Conservation (phyloP, 2,113 vertebrate genomes). For the Cisticola juncidis region DNA sequence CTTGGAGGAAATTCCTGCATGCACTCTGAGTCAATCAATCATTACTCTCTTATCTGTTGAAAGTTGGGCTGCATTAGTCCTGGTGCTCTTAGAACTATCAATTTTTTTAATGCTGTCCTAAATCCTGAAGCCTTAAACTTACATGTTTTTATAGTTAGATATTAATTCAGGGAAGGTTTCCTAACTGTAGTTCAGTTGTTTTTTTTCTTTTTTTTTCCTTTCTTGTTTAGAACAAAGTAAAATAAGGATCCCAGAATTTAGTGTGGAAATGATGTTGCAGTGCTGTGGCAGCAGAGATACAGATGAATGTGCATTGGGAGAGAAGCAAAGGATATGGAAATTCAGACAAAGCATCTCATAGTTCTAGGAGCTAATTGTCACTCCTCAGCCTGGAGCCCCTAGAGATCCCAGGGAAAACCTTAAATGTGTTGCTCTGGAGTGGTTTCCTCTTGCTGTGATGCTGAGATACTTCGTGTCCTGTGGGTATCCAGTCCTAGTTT, state of each 20-base stretch:
- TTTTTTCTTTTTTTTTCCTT: fast-evolving
- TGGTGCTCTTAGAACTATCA: neutral
- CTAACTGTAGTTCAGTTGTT: neutral
- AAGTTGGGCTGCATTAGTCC: neutral
- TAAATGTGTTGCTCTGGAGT: neutral
- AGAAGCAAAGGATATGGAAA: neutral
- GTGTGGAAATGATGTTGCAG: neutral
- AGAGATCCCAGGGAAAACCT: neutral
- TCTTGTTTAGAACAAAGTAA: neutral
- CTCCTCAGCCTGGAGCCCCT: neutral
- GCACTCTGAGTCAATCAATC: neutral
- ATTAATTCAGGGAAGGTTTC: neutral
- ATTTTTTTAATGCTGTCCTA: neutral
- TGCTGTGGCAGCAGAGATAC: neutral
- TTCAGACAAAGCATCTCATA: neutral
- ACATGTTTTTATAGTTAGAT: neutral
- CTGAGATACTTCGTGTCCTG: neutral
- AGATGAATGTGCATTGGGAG: neutral
- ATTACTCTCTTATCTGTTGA: neutral
- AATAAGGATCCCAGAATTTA: neutral
- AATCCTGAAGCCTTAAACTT: neutral
- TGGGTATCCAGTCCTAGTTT: neutral
- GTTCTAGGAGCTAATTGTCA: neutral
- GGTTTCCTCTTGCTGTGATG: neutral
- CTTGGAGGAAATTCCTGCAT: neutral